Evolutionary conservation across 2,888 invertebrate genomes (phyloP).

Genomic region (Mimumesa dahlbomi): DNA sequence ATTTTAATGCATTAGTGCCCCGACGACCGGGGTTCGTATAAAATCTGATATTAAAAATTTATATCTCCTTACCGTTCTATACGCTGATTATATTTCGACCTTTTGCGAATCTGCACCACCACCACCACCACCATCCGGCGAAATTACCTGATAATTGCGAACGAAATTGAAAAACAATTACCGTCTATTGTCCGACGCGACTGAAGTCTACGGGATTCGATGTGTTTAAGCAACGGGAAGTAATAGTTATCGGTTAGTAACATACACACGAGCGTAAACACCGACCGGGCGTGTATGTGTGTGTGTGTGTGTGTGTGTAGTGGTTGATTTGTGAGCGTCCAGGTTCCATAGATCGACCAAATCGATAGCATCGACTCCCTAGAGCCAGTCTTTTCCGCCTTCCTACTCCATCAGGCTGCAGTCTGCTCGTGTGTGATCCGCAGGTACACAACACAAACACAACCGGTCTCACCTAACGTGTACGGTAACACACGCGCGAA

Average conservation of each 20-base stretch:
- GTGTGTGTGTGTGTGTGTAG: conserved; percentile 39
- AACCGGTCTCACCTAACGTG: conserved; percentile 43
- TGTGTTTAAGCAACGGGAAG: conserved; percentile 38
- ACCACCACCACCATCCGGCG: too few relatives aligned
- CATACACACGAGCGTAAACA: conserved; percentile 34
- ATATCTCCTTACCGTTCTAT: too few relatives aligned
- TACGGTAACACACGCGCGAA: background rate
- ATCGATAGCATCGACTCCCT: conserved; percentile 72
- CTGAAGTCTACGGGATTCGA: conserved; percentile 2
- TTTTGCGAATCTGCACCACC: too few relatives aligned
- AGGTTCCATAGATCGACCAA: conserved; percentile 73
- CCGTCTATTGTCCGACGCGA: conserved; percentile 8
- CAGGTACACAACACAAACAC: conserved; percentile 39
- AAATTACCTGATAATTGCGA: too few relatives aligned
- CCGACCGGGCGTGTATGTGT: conserved; percentile 17
- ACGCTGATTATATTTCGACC: background rate
- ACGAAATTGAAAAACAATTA: too few relatives aligned
- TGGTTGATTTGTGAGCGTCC: conserved; percentile 75
- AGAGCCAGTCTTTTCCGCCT: conserved; percentile 73
- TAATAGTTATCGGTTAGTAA: conserved; percentile 35
- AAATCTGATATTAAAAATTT: too few relatives aligned
- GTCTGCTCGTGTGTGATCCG: conserved; percentile 45
- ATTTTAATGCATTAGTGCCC: conserved; percentile 6
- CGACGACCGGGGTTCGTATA: background rate
- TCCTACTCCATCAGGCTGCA: conserved; percentile 67